A percentile compares a stretch with the other conserved stretches of the same genome.
Evolutionary conservation across 1,140 invertebrate species (phyloP).

Genomic region (Magallana ariakensis): DNA sequence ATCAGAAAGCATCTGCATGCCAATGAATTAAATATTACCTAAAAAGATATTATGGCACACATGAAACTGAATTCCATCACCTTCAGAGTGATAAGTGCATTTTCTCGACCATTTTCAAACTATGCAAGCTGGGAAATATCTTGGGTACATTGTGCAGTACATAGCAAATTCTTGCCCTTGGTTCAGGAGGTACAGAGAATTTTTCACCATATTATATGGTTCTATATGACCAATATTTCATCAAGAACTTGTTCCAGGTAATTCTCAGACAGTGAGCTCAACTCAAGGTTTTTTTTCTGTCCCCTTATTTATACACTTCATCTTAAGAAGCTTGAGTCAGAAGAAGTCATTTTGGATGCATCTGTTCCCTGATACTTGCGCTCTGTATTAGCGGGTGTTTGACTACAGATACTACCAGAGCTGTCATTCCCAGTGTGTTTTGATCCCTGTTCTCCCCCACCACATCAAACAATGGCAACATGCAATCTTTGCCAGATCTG

Average conservation of each 20-base stretch:
- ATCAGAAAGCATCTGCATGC: neutral
- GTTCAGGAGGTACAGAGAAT: neutral
- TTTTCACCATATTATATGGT: too few relatives aligned
- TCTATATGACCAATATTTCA: too few relatives aligned
- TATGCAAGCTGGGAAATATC: conserved; percentile 10
- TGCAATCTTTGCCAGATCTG: conserved; percentile 33
- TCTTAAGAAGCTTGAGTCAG: neutral
- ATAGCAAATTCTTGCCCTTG: neutral
- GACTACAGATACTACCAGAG: neutral
- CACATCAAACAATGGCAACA: conserved; percentile 31
- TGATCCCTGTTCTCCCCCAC: conserved; percentile 4
- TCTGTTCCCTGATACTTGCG: neutral
- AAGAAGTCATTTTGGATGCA: neutral
- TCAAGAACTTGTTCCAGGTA: too few relatives aligned
- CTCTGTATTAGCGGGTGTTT: neutral
- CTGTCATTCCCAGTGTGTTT: conserved; percentile 22
- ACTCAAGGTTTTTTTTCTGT: neutral
- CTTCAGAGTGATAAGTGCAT: neutral
- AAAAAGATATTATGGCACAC: neutral
- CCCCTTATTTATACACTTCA: conserved; percentile 2
- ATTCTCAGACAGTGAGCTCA: neutral
- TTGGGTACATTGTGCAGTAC: neutral
- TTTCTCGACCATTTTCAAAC: neutral
- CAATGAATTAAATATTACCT: neutral
- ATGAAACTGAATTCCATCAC: neutral